These are phyloP conservation scores for Caenorhabditis imperialis DNA, from an alignment of 2,888 invertebrate species.

Conservation along the genomic window DNA sequence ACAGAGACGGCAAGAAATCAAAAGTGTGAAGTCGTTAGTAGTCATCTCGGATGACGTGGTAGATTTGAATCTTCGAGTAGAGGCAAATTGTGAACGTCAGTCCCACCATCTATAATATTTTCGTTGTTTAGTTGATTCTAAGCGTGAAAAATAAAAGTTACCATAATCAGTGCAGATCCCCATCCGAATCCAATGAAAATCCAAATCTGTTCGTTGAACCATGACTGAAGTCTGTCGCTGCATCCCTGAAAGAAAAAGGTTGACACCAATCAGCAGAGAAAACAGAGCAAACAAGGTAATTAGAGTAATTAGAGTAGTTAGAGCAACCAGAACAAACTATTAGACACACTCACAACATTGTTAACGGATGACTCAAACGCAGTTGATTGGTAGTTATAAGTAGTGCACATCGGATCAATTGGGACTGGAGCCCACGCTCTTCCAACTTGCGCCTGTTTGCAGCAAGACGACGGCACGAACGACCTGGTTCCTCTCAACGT, in stretches of 20 bases:
- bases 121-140: not conserved
- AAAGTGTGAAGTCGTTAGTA: slow-evolving; percentile 14
- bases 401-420: slow-evolving; percentile 75
- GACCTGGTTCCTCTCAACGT: slow-evolving; percentile 72
- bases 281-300: not conserved
- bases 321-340: slow-evolving; percentile 5
- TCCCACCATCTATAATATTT: slow-evolving; percentile 69
- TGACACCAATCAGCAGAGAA: too few relatives aligned
- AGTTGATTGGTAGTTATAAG: slow-evolving; percentile 68
- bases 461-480: slow-evolving; percentile 74
- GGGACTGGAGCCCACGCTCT: slow-evolving; percentile 74
- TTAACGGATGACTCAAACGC: slow-evolving; percentile 72
- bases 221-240: slow-evolving; percentile 65
- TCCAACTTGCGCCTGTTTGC: slow-evolving; percentile 70
- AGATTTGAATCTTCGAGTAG: slow-evolving; percentile 34
- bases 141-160: slow-evolving; percentile 8
- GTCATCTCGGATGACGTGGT: slow-evolving; percentile 47
- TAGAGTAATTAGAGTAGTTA: not conserved
- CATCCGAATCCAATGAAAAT: slow-evolving; percentile 70
- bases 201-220: slow-evolving; percentile 69
- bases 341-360: slow-evolving; percentile 59
- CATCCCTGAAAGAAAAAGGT: slow-evolving; percentile 70
- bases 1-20: slow-evolving; percentile 31
- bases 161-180: slow-evolving; percentile 66
- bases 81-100: slow-evolving; percentile 46